These are phyloP conservation scores for Zaprionus capensis DNA, from an alignment of 1,140 invertebrate species.

Conservation along the genomic window DNA sequence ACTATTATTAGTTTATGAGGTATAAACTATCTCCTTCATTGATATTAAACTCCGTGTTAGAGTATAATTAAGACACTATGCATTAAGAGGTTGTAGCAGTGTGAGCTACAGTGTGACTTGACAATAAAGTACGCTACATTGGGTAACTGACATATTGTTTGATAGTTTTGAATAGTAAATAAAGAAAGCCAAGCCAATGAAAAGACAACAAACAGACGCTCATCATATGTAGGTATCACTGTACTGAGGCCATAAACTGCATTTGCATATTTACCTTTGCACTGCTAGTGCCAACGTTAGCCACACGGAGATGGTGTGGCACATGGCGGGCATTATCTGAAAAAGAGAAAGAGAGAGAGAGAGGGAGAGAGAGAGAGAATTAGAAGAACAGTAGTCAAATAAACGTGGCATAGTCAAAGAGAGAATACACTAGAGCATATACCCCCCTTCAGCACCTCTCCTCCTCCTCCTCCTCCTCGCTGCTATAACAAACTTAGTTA, in stretches of 20 bases:
- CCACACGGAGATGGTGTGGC: slow-evolving; percentile 97
- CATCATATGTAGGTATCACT: neutral
- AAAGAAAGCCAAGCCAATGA: neutral
- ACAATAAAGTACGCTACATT: neutral
- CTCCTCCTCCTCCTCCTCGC: too few relatives aligned
- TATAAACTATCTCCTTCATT: too few relatives aligned
- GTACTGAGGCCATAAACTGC: slow-evolving; percentile 5
- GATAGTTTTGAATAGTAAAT: neutral
- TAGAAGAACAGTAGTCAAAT: slow-evolving; percentile 3
- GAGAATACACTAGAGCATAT: neutral
- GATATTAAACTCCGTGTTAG: too few relatives aligned
- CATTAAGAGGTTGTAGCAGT: neutral
- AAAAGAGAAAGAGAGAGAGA: slow-evolving; percentile 22
- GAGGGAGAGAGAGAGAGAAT: neutral
- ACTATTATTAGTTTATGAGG: too few relatives aligned
- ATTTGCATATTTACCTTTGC: slow-evolving; percentile 87
- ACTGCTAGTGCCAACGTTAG: slow-evolving; percentile 93
- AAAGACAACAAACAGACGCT: neutral
- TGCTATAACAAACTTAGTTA: neutral
- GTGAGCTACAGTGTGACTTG: neutral
- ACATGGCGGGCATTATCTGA: slow-evolving; percentile 91
- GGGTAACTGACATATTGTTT: neutral
- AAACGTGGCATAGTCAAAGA: neutral
- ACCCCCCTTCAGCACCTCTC: neutral
- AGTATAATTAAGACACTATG: neutral